Evolutionary conservation across 2,888 invertebrate species (phyloP), one percentile per base, ranked within the genome.

Genomic region (Meloe dianella): DNA sequence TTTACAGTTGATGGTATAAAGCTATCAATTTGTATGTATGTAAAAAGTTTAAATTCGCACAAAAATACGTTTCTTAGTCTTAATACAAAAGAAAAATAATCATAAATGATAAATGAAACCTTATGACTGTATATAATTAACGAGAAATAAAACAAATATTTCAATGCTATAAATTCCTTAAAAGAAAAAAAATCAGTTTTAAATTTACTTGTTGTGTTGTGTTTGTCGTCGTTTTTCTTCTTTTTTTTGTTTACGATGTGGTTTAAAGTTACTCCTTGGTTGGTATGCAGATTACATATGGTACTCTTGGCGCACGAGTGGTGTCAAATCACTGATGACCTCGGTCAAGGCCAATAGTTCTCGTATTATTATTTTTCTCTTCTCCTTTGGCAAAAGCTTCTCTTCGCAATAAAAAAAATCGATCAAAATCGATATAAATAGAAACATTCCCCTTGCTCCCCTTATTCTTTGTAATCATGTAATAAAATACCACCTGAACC

Each of bases 321-420:
- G 70, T 70, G 71, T 71, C 71, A 65, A 68, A 72, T 77, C 72
- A 71, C 74, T 71, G 75, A 73, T 77, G 77, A 77, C 77, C 78
- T 77, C 76, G 77, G 72, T 70, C 75, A 77, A 79, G 79, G 79
- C 73, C 73, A 71, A 20, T 9, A 20, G 14, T 14, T 38, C 38
- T 32, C 41, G 7, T 17, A 8, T 30, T 6, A 7, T 8, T 47
- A 17, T 20, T 47, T 3, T 20, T 20, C 47, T 41, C 7, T 41
- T 41, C n/a, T n/a, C n/a, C n/a, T n/a, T n/a, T n/a, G n/a, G n/a
- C n/a, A n/a, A n/a, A n/a, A n/a, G n/a, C n/a, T n/a, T n/a, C n/a
- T n/a, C n/a, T n/a, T n/a, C n/a, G n/a, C n/a, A n/a, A 41, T 12
- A n/a, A 41, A 1, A 7, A 7, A 32, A 8, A 30, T 8, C 30